phyloP scores from a whole-genome alignment of 64 coral and sea anemone species.

The Dendrophyllia cribrosa region DNA sequence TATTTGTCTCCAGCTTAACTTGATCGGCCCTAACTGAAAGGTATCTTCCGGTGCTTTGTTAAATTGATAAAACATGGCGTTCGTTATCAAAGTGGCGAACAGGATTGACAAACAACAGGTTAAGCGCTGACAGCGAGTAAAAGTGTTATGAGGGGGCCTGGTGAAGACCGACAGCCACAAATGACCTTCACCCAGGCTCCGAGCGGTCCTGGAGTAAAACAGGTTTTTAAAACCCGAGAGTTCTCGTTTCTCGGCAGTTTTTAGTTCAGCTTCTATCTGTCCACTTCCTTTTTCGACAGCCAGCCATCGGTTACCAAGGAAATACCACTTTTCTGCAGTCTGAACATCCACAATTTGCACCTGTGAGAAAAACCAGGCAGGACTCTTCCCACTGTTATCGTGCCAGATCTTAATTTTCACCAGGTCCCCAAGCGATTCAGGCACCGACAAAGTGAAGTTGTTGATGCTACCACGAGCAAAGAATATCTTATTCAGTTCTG shows the following conservation, averaged over 20 bases:
- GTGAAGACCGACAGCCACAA: slow-evolving; percentile 74
- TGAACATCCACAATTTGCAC: slow-evolving; percentile 60
- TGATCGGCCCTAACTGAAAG: slow-evolving; percentile 57
- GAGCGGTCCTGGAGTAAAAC: slow-evolving; percentile 67
- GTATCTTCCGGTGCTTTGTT: slow-evolving; percentile 48
- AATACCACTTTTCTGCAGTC: slow-evolving; percentile 65
- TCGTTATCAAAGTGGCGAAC: slow-evolving; percentile 69
- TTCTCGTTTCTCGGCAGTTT: slow-evolving; percentile 60
- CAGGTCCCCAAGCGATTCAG: slow-evolving; percentile 51
- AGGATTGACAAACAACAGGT: slow-evolving; percentile 69
- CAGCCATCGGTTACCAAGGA: slow-evolving; percentile 70
- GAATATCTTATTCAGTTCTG: slow-evolving; percentile 56
- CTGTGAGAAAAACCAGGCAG: slow-evolving; percentile 73
- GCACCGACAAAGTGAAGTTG: slow-evolving; percentile 63
- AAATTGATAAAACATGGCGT: slow-evolving; percentile 85
- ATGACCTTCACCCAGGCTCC: slow-evolving; percentile 66
- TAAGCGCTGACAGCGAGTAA: slow-evolving; percentile 72
- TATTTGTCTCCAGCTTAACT: slow-evolving; percentile 77
- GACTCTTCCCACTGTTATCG: slow-evolving; percentile 64
- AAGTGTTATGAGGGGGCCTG: slow-evolving; percentile 70
- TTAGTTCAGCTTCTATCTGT: slow-evolving; percentile 65
- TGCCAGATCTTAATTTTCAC: slow-evolving; percentile 77
- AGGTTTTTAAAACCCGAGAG: slow-evolving; percentile 75
- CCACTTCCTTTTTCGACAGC: slow-evolving; percentile 70
- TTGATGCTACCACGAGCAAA: slow-evolving; percentile 73